Evolutionary conservation across 2,797 vertebrate species (phyloP), one percentile per base, ranked within the genome.

Genomic region (Pseudochromis fuscus): DNA sequence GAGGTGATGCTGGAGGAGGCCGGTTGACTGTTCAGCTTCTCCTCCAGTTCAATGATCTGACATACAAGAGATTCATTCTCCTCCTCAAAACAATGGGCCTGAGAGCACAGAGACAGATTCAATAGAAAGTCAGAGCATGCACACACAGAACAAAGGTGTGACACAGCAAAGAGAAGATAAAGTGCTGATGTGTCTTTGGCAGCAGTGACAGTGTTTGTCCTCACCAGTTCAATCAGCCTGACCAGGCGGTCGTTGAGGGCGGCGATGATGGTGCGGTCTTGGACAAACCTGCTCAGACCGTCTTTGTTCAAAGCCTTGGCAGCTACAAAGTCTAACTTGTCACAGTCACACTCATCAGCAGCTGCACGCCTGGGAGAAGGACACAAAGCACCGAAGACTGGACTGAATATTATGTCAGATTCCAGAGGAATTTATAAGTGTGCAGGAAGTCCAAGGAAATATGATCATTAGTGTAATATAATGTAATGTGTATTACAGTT

Each of bases 241-340:
- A 88, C 91, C 85, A 95, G 90, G 24, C 94, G 92, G 72, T 95
- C 88, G 6, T 94, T 95, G 37, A 95, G 93, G 48, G 82, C 56
- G 3, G 92, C 87, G 4, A 95, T 92, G 77, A 84, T 2, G n/a
- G 51, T 59, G 45, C 91, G 89, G 25, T 95, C 94, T 40, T 90
- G 83, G 35, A 67, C 78, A 57, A 94, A 93, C 15, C 63, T 87
- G 37, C 28, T 75, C 72, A 91, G 79, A 37, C 87, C 84, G 16
- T 91, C 88, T 63, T 89, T 87, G 85, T 88, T 94, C 35, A 93
- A 79, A 6, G 35, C 58, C 37, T 75, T 90, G 56, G 91, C 89
- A 56, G 88, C 88, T 12, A 46, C 81, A 52, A 95, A 95, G 85
- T 95, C 92, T 0, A 91, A 80, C 63, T 86, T 69, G 59, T 75